Conservation (phyloP, 1,140 invertebrate species). For the Drosophila pallidifrons region DNA sequence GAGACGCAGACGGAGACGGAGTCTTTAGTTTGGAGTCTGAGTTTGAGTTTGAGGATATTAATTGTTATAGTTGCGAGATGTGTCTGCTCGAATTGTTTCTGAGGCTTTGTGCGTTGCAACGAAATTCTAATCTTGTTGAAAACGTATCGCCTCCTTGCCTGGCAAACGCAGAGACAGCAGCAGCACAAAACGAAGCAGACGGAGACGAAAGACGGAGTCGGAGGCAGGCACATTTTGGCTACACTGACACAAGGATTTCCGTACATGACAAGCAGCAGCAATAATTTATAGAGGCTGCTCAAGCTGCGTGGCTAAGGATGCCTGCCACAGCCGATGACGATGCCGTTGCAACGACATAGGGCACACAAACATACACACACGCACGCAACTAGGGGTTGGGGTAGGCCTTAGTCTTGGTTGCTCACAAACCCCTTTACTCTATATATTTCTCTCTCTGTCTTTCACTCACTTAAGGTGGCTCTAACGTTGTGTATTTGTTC, state of each 20-base stretch:
- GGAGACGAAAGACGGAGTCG: slow-evolving; percentile 23
- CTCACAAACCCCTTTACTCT: slow-evolving; percentile 4
- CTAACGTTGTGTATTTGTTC: slow-evolving; percentile 70
- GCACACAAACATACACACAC: slow-evolving; percentile 39
- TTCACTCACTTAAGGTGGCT: neutral
- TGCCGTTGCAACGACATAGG: slow-evolving; percentile 31
- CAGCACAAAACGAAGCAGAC: slow-evolving; percentile 10
- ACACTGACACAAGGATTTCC: slow-evolving; percentile 83
- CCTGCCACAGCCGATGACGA: slow-evolving; percentile 18
- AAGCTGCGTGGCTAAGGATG: slow-evolving; percentile 74
- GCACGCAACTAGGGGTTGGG: slow-evolving; percentile 13
- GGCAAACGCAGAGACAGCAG: slow-evolving; percentile 57
- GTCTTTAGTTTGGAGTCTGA: neutral
- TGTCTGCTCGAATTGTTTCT: slow-evolving; percentile 82
- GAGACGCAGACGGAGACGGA: neutral
- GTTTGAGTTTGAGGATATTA: slow-evolving; percentile 64
- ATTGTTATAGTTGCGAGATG: slow-evolving; percentile 83
- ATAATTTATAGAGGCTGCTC: slow-evolving; percentile 79
- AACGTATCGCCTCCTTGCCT: slow-evolving; percentile 67
- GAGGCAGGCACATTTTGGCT: slow-evolving; percentile 61
- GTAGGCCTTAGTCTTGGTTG: slow-evolving; percentile 2
- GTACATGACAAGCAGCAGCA: slow-evolving; percentile 83
- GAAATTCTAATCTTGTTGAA: slow-evolving; percentile 80
- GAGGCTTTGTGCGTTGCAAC: slow-evolving; percentile 80
- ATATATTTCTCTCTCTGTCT: neutral